Percentiles rank a stretch among this genome's conserved stretches.
Conservation (phyloP, 1,140 invertebrate species). For the Harlomillsia oculata region DNA sequence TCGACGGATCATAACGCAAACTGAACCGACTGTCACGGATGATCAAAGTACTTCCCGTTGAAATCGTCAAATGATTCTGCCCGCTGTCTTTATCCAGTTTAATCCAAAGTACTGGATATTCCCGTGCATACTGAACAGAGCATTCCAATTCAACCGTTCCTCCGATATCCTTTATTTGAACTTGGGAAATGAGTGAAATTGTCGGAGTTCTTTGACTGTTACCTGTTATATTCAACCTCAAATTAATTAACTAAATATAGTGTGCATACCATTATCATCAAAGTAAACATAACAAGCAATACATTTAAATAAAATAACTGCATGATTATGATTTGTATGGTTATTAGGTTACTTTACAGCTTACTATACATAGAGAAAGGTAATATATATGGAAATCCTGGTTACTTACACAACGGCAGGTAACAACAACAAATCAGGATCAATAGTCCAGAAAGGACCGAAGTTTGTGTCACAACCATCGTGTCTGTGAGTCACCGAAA, state of each 20-base stretch:
- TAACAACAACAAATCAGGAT: slow-evolving; percentile 12
- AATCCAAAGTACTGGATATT: slow-evolving; percentile 76
- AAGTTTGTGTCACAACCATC: too few relatives aligned
- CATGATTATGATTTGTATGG: too few relatives aligned
- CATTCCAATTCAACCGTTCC: slow-evolving; percentile 76
- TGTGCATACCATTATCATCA: too few relatives aligned
- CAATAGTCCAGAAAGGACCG: slow-evolving; percentile 5
- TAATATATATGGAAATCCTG: not conserved
- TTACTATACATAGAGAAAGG: too few relatives aligned
- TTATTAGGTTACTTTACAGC: too few relatives aligned
- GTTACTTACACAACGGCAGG: slow-evolving; percentile 15
- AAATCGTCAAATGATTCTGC: slow-evolving; percentile 58
- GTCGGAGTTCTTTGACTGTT: slow-evolving; percentile 68
- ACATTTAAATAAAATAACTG: too few relatives aligned
- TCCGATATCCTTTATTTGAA: slow-evolving; percentile 83
- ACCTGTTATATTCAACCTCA: slow-evolving; percentile 41
- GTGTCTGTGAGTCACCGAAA: too few relatives aligned
- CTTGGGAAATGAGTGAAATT: slow-evolving; percentile 81
- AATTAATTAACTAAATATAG: not conserved
- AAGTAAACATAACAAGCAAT: too few relatives aligned
- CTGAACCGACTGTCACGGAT: slow-evolving; percentile 76
- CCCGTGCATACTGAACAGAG: slow-evolving; percentile 76
- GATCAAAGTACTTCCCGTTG: slow-evolving; percentile 63
- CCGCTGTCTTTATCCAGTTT: slow-evolving; percentile 50
- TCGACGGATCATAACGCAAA: slow-evolving; percentile 64